phyloP scores from a whole-genome alignment of 2,113 vertebrate species.

The Herpailurus yagouaroundi region DNA sequence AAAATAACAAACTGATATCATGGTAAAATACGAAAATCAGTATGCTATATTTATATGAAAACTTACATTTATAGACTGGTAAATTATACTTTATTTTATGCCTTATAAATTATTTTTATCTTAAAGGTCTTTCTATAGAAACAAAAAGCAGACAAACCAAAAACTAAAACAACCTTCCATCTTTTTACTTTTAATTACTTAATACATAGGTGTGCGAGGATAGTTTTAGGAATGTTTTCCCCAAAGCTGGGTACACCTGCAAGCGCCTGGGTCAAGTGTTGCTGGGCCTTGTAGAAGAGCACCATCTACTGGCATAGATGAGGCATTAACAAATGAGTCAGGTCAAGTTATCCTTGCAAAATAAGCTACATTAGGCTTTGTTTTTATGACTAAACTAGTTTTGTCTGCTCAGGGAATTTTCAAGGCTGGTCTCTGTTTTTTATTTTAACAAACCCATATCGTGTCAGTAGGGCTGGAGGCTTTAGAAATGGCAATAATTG shows the following conservation, averaged over 20 bases:
- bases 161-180: background rate
- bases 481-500: background rate
- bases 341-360: background rate
- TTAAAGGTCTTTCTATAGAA: conserved; percentile 12
- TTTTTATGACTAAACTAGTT: background rate
- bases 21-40: background rate
- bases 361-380: background rate
- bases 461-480: background rate
- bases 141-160: background rate
- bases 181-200: background rate
- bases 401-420: background rate
- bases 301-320: conserved; percentile 34
- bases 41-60: background rate
- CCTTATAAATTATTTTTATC: background rate
- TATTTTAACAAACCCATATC: background rate
- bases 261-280: too few relatives aligned
- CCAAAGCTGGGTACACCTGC: background rate
- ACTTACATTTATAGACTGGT: background rate
- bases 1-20: background rate
- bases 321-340: background rate
- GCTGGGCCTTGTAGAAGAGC: background rate
- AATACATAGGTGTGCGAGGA: background rate
- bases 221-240: background rate
- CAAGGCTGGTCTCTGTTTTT: background rate
- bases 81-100: background rate